These are phyloP conservation scores for Rhynchopsitta pachyrhyncha DNA, from an alignment of 2,113 vertebrate species.

Conservation along the genomic window DNA sequence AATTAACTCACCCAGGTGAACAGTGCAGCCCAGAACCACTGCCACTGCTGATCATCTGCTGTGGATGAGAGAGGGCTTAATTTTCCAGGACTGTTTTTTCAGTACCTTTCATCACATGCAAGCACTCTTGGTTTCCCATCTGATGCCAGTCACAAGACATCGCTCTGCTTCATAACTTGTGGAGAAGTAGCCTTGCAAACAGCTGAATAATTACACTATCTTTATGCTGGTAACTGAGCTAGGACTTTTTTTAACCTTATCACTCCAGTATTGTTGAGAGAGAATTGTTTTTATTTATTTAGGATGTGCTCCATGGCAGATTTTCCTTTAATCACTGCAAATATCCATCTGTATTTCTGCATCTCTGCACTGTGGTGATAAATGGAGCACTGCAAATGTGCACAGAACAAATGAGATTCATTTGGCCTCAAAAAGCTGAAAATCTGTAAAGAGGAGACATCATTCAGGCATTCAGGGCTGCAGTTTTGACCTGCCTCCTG, in stretches of 20 bases:
- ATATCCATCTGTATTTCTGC: background rate
- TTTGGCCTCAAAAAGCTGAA: conserved; percentile 25
- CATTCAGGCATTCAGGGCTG: background rate
- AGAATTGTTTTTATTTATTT: background rate
- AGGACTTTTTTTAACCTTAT: background rate
- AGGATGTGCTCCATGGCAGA: background rate
- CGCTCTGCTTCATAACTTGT: background rate
- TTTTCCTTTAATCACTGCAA: background rate
- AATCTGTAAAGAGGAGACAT: background rate
- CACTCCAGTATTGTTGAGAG: background rate
- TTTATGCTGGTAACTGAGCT: background rate
- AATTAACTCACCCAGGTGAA: background rate
- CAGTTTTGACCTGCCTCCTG: background rate
- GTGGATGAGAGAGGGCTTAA: background rate
- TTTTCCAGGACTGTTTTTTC: conserved; percentile 10
- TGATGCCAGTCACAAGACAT: conserved; percentile 2
- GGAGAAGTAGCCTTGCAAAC: background rate
- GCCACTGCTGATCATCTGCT: background rate
- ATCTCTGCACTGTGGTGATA: background rate
- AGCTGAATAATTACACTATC: background rate
- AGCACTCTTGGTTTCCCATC: background rate
- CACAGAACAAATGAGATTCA: background rate
- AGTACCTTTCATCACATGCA: background rate
- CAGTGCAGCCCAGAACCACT: background rate
- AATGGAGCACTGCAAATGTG: background rate